Base-by-base conservation (phyloP, 2,113 vertebrate species). In the Tetrao urogallus region DNA sequence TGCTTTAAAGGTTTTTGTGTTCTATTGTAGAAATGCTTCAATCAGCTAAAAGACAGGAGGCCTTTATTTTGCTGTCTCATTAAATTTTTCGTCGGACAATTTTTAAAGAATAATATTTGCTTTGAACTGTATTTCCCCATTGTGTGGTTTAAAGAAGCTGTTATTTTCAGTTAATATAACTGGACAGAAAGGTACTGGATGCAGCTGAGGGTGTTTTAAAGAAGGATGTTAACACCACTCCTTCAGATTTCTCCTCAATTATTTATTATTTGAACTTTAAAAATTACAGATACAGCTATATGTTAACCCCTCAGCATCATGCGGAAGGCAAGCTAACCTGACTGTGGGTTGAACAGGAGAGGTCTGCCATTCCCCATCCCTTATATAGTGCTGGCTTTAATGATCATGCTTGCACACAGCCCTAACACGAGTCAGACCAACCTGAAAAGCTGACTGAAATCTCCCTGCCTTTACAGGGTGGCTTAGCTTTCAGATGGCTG, bases 351-450 rank as follows among this genome's bases (percentile, higher is more conserved):
- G 73, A 34, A 81, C 38, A 34, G 38, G 6, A 20, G 11, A 13
- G 50, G 28, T 38, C 38, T 72, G 47, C 70, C n/a, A 22, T n/a
- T 38, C 63, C 32, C 50, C 8, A 5, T 57, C 56, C 87, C 54
- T 72, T n/a, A 30, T 0, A 0, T 30, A 13, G 45, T 25, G 66
- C 45, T 54, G 45, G 32, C 13, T 89, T 76, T 43, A 36, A 16
- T 0, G 1, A 14, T 32, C 38, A 5, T 13, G 19, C 0, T 1
- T 20, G 19, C 0, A 2, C n/a, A 17, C 28, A 47, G 65, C 12
- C 40, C 32, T 52, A 71, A 38, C 0, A 1, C 11, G 42, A 64
- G 69, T 36, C 75, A 52, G 36, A 60, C 20, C 38, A 43, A n/a
- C 32, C 38, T 32, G 38, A 74, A 91, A 56, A 78, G 65, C 80